A percentile compares a stretch with the other conserved stretches of the same genome.
Conservation (phyloP, 2,797 vertebrate species). For the Hemibagrus guttatus region DNA sequence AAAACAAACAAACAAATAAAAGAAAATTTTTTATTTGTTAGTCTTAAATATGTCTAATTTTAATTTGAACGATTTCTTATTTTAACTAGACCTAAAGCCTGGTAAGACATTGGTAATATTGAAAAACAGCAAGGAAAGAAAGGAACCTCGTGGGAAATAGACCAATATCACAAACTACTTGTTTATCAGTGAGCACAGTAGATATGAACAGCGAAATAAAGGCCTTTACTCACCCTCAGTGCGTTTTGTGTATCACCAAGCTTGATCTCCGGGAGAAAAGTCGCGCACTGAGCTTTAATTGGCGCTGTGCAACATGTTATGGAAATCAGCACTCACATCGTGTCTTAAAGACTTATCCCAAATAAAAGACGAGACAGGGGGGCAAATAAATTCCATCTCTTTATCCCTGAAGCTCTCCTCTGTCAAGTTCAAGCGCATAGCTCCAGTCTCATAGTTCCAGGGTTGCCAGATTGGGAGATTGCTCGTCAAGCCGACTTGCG, state of each 20-base stretch:
- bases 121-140: not conserved
- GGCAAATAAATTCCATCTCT: constrained; percentile 70
- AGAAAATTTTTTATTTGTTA: not conserved
- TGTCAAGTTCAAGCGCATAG: constrained; percentile 81
- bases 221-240: constrained; percentile 61
- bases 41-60: not conserved
- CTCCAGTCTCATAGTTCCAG: constrained; percentile 31
- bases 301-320: constrained; percentile 76
- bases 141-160: not conserved
- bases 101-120: not conserved
- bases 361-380: constrained; percentile 73
- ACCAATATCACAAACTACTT: too few species aligned
- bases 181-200: not conserved
- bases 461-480: constrained; percentile 19
- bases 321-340: constrained; percentile 78
- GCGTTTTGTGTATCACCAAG: constrained; percentile 49
- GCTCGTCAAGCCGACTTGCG: not conserved
- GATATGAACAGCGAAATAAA: not conserved
- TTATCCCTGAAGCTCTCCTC: constrained; percentile 71
- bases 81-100: not conserved
- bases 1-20: not conserved
- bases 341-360: constrained; percentile 65
- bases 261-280: constrained; percentile 68
- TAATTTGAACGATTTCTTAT: not conserved
- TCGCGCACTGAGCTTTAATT: constrained; percentile 74